Conservation (phyloP, 2,113 vertebrate species). For the Oenanthe melanoleuca region DNA sequence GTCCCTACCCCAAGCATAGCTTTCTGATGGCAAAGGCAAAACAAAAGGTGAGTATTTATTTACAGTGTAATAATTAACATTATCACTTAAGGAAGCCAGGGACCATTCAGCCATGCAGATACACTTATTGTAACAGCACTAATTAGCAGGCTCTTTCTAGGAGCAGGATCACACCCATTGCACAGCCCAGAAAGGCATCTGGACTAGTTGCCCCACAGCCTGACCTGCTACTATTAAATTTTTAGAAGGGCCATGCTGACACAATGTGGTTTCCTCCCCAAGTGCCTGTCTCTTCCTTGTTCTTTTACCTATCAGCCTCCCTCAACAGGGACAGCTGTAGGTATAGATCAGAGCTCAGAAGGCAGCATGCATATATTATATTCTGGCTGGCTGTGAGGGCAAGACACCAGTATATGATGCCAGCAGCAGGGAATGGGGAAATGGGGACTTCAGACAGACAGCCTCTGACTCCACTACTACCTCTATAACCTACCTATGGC, state of each 20-base stretch:
- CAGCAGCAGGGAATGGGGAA: background rate
- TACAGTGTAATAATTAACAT: background rate
- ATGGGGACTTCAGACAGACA: background rate
- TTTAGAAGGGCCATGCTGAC: background rate
- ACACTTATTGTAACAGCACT: background rate
- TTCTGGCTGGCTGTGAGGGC: background rate
- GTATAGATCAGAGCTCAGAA: background rate
- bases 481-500: background rate
- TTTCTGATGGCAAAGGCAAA: background rate
- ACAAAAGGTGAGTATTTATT: background rate
- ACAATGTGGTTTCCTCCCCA: background rate
- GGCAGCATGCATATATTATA: background rate
- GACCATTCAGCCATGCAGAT: slow-evolving; percentile 10
- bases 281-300: background rate
- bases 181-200: background rate
- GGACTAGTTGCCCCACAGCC: background rate
- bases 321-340: background rate
- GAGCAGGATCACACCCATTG: background rate
- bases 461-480: background rate
- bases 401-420: background rate
- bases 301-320: background rate
- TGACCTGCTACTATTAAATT: background rate
- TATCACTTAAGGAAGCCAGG: background rate
- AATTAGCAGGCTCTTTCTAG: background rate
- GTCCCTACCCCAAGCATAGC: background rate